Base-by-base conservation (phyloP, 2,888 invertebrate species). In the Smittia aterrima region DNA sequence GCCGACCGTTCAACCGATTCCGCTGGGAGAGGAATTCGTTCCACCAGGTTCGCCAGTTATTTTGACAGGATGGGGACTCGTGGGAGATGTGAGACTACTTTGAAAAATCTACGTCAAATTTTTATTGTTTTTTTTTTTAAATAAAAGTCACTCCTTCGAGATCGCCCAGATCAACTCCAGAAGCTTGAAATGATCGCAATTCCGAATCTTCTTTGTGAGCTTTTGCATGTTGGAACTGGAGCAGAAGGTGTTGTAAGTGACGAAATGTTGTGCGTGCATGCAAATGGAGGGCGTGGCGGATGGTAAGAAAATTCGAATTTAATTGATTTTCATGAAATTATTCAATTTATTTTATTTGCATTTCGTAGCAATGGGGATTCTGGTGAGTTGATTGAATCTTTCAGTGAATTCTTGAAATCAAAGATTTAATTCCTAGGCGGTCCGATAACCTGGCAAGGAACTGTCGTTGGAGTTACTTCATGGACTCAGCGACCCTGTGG, bases 401-500 rank as follows among this genome's bases (percentile, higher is more conserved):
- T 20, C 3, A 1, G 9, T 18, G 16, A 0, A 1, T 54, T 54
- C 11, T 11, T 7, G 22, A 54, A 1, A 22, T 22, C 22, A n/a
- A n/a, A n/a, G n/a, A n/a, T n/a, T n/a, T n/a, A n/a, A n/a, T n/a
- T n/a, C 4, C 1, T 4, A 58, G 58, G 66, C 0, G n/a, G 40
- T 9, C 66, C 66, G 7, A 9, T 66, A 11, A 40, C 40, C 22
- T 20, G 32, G 7, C 38, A 40, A 9, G 25, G 25, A 1, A 22
- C 66, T 18, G 66, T 66, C 2, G 22, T 66, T 1, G 66, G 66
- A 1, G 20, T 66, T 11, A 18, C 40, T 20, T 38, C 38, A 20
- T 66, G 66, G 66, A 40, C 38, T 0, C 16, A 32, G 13, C 40
- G 66, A 9, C 66, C 66, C 20, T 66, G 66, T 13, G 66, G 40